A percentile compares a stretch with the other conserved stretches of the same genome.
These are phyloP conservation scores for Microvelia longipes DNA, from an alignment of 1,140 invertebrate genomes.

Conservation along the genomic window DNA sequence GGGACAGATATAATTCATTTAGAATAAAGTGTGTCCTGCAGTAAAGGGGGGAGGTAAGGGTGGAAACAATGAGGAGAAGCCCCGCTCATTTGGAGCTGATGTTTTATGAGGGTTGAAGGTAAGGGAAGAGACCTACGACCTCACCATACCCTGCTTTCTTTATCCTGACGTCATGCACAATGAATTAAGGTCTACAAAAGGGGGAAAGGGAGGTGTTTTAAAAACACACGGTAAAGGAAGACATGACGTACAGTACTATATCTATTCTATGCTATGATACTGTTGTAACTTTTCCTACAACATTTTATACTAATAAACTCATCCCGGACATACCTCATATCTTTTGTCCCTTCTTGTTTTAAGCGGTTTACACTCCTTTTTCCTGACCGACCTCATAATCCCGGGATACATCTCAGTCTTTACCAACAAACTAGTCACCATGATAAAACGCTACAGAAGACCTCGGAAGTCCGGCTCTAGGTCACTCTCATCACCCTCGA, in stretches of 20 bases:
- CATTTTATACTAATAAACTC: neutral
- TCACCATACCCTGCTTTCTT: no score
- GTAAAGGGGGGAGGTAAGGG: conserved; percentile 7
- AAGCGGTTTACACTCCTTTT: neutral
- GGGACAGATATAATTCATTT: conserved; percentile 12
- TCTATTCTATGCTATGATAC: neutral
- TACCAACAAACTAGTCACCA: neutral
- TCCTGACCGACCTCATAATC: neutral
- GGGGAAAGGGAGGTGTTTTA: no score
- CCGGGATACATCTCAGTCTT: no score
- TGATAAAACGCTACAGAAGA: neutral
- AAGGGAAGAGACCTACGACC: conserved; percentile 10
- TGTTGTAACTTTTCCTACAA: neutral
- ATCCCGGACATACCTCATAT: neutral
- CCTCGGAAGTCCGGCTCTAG: neutral
- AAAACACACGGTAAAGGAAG: no score
- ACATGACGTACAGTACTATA: neutral
- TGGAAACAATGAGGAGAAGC: conserved; percentile 14
- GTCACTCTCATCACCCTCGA: neutral
- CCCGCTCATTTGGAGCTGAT: conserved; percentile 14
- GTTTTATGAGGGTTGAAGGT: conserved; percentile 14
- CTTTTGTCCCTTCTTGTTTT: no score
- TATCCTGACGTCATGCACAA: neutral
- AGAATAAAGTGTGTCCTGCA: conserved; percentile 15
- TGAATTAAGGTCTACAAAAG: neutral